Evolutionary conservation across 2,113 vertebrate species (phyloP).

Genomic region (Ptyas mucosa): DNA sequence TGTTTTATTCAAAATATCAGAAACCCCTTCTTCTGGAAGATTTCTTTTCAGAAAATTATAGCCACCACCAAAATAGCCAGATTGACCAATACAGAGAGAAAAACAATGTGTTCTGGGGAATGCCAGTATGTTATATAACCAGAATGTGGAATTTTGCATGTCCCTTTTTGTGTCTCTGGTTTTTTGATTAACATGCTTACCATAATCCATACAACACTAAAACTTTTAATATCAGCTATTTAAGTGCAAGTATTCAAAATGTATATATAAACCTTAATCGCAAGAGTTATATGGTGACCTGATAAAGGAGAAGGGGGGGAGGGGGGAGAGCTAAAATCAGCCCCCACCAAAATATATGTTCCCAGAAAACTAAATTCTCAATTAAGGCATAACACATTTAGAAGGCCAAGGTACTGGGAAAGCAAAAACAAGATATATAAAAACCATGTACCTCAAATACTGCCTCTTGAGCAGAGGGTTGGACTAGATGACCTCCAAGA

Average conservation of each 20-base stretch:
- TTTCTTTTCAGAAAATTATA: neutral
- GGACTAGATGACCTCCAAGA: too few relatives aligned
- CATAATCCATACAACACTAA: constrained; percentile 5
- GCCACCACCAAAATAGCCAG: neutral
- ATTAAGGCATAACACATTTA: neutral
- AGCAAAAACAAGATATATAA: neutral
- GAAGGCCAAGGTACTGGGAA: neutral
- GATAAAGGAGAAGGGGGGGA: rapidly evolving
- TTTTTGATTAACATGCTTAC: neutral
- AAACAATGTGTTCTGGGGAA: neutral
- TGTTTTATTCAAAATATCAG: neutral
- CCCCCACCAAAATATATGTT: neutral
- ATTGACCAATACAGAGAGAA: neutral
- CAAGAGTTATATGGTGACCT: neutral
- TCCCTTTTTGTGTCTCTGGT: neutral
- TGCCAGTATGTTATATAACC: neutral
- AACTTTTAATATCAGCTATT: constrained; percentile 29
- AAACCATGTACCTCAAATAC: neutral
- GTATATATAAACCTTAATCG: constrained; percentile 16
- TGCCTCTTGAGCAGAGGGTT: neutral
- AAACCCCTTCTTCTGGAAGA: neutral
- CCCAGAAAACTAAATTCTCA: neutral
- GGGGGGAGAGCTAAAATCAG: neutral
- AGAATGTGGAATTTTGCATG: neutral
- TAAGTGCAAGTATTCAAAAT: constrained; percentile 32